Conservation (phyloP, 30 jellyfish, hydroid and myxozoan species). For the Morbakka virulenta region DNA sequence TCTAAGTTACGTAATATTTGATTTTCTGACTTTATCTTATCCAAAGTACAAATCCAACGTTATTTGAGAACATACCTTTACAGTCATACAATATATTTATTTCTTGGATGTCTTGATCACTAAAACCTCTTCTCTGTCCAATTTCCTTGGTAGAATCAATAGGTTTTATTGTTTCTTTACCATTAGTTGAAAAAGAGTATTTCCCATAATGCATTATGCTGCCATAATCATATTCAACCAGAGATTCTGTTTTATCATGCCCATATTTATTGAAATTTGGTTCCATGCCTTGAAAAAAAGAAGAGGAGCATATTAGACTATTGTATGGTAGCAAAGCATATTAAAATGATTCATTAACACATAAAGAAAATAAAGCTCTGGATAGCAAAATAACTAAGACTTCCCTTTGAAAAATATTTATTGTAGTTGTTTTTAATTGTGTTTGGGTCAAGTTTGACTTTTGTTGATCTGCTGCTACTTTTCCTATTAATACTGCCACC, state of each 20-base stretch:
- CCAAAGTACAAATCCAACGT: background rate
- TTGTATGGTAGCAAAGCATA: too few species aligned
- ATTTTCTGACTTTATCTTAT: too few species aligned
- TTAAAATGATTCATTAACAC: too few species aligned
- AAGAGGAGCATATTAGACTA: too few species aligned
- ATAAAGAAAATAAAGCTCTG: too few species aligned
- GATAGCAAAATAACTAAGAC: too few species aligned
- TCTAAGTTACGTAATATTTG: too few species aligned
- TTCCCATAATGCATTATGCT: conserved; percentile 67
- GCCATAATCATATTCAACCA: conserved; percentile 41
- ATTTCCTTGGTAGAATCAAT: conserved; percentile 44
- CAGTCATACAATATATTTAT: conserved; percentile 52
- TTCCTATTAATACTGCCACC: too few species aligned
- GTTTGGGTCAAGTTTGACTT: too few species aligned
- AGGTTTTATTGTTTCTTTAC: conserved; percentile 52
- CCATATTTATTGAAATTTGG: conserved; percentile 53
- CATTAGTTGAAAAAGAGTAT: conserved; percentile 47
- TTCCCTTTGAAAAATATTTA: too few species aligned
- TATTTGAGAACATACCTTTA: conserved; percentile 24
- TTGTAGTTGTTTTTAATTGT: too few species aligned
- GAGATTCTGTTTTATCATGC: conserved; percentile 2
- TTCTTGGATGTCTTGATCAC: conserved; percentile 45
- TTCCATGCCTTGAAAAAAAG: conserved; percentile 35
- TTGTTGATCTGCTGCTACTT: too few species aligned
- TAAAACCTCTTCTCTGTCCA: conserved; percentile 52